Evolutionary conservation across 2,797 vertebrate genomes (phyloP).

Genomic region (Hozukius guyotensis): DNA sequence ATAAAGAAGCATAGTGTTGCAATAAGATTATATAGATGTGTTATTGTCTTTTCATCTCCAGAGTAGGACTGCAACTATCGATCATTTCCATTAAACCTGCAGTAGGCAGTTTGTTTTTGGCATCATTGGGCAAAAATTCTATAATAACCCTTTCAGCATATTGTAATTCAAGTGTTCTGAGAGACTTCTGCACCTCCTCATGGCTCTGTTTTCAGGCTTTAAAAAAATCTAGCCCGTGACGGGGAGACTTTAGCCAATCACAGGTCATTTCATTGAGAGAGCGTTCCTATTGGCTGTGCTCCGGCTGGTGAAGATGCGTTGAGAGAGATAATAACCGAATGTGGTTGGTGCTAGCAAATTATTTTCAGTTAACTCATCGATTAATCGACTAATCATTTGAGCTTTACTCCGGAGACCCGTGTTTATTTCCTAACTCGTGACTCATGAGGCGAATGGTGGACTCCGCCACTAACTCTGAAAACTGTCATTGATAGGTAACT

Average conservation of each 20-base stretch:
- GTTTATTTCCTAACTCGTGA: not conserved
- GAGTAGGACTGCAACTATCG: not conserved
- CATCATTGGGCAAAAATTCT: not conserved
- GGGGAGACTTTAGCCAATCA: too few relatives aligned
- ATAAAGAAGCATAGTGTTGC: not conserved
- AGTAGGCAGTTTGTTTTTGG: not conserved
- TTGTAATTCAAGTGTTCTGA: not conserved
- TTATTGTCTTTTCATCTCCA: not conserved
- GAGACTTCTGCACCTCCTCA: not conserved
- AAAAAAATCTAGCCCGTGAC: too few relatives aligned
- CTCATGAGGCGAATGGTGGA: not conserved
- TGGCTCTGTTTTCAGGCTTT: too few relatives aligned
- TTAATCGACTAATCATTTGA: not conserved
- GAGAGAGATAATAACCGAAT: accelerated
- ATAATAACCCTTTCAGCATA: not conserved
- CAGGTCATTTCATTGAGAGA: too few relatives aligned
- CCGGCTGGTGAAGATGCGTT: too few relatives aligned
- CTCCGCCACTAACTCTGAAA: not conserved
- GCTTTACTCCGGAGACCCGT: not conserved
- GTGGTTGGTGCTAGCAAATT: not conserved
- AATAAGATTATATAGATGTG: not conserved
- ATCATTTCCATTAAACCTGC: not conserved
- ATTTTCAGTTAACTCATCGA: not conserved
- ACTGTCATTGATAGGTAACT: not conserved
- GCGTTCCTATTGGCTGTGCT: too few relatives aligned